Base-by-base conservation (phyloP, 2,888 invertebrate species). In the Agrypnus murinus region DNA sequence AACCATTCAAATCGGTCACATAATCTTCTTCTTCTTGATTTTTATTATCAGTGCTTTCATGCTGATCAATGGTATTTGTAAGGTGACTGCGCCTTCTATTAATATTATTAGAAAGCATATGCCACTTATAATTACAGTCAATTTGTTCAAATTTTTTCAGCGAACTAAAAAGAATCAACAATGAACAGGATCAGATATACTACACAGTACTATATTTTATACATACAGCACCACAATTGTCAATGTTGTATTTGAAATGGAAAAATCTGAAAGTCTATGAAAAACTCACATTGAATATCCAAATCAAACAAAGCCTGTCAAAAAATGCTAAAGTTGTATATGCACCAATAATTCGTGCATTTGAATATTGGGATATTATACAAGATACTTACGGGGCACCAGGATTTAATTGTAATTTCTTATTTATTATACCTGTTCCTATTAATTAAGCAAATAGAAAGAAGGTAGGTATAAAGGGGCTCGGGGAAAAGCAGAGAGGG, bases 401-500 rank as follows among this genome's bases (percentile, higher is more conserved):
- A 64, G 79, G 79, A 10, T 79, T 77, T 46, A 73, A 72, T 34
- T 74, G 74, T 45, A 77, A 75, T 57, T 77, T 76, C 19, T 60
- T 77, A 14, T n/a, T n/a, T n/a, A n/a, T n/a, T n/a, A n/a, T n/a
- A n/a, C n/a, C n/a, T n/a, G n/a, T n/a, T n/a, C n/a, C n/a, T n/a
- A n/a, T n/a, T n/a, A n/a, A n/a, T n/a, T n/a, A n/a, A n/a, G n/a
- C n/a, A n/a, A n/a, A n/a, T n/a, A n/a, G n/a, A n/a, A n/a, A n/a
- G n/a, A n/a, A n/a, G n/a, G n/a, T n/a, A n/a, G n/a, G n/a, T n/a
- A n/a, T n/a, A n/a, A n/a, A n/a, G n/a, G n/a, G n/a, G n/a, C n/a
- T n/a, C n/a, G n/a, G n/a, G n/a, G n/a, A n/a, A n/a, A n/a, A n/a
- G n/a, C n/a, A n/a, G n/a, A n/a, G n/a, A n/a, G n/a, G n/a, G n/a